A percentile compares a stretch with the other conserved stretches of the same genome.
Conservation (phyloP, 2,797 vertebrate genomes). For the Hozukius guyotensis region DNA sequence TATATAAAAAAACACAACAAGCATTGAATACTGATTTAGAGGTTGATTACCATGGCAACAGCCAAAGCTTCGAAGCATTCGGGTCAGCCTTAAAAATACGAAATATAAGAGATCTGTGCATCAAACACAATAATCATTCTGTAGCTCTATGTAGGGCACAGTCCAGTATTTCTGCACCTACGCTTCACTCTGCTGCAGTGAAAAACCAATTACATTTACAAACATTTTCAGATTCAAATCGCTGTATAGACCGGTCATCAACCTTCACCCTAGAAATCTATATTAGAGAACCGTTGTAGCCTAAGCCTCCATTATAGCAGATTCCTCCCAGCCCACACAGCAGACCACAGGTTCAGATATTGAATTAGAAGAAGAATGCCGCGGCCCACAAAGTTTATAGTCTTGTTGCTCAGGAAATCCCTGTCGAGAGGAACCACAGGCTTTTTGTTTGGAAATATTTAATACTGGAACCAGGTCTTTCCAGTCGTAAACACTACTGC, state of each 20-base stretch:
- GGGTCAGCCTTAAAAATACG: no score
- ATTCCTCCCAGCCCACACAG: constrained; percentile 12
- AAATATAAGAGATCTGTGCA: no score
- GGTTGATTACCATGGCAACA: no score
- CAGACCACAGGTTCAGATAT: constrained; percentile 24
- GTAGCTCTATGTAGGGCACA: not conserved
- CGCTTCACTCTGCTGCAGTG: not conserved
- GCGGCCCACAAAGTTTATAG: constrained; percentile 38
- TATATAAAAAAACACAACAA: no score
- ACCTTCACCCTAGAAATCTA: not conserved
- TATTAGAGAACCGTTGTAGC: not conserved
- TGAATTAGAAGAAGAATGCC: constrained; percentile 32
- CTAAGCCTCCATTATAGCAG: not conserved
- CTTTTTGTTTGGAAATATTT: constrained; percentile 58
- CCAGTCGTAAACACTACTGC: constrained; percentile 36
- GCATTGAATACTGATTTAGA: no score
- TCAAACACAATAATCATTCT: not conserved
- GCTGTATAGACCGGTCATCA: not conserved
- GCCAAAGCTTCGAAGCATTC: no score
- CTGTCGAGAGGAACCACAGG: constrained; percentile 41
- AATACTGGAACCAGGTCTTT: constrained; percentile 46
- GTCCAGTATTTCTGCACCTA: not conserved
- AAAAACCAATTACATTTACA: not conserved
- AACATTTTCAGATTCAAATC: not conserved
- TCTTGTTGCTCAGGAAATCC: constrained; percentile 63